Evolutionary conservation across 2,113 vertebrate genomes (phyloP).

Genomic region (Salminus brasiliensis): DNA sequence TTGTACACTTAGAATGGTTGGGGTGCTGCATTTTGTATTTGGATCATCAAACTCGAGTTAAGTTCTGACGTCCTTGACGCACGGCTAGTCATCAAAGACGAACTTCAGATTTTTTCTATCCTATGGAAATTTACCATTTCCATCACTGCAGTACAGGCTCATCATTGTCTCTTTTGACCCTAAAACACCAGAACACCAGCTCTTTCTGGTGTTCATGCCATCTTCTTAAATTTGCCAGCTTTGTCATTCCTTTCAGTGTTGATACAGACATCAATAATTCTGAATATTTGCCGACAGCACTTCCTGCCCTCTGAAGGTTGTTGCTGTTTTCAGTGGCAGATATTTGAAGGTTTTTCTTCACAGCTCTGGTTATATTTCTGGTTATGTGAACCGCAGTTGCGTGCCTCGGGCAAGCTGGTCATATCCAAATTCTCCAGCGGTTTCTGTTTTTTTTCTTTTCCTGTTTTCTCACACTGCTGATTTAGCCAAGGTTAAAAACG

Average conservation of each 20-base stretch:
- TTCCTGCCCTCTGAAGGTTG: background rate
- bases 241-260: background rate
- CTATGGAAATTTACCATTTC: too few relatives aligned
- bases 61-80: too few relatives aligned
- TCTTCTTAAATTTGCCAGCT: background rate
- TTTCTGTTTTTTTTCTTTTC: background rate
- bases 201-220: background rate
- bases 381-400: background rate
- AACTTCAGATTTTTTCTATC: too few relatives aligned
- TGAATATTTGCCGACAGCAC: background rate
- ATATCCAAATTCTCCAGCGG: background rate
- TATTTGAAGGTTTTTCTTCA: background rate
- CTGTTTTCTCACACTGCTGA: background rate
- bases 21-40: too few relatives aligned
- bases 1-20: too few relatives aligned
- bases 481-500: background rate
- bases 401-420: background rate
- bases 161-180: background rate
- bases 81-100: too few relatives aligned
- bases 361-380: conserved; percentile 1
- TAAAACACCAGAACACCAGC: background rate
- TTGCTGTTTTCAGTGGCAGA: background rate
- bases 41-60: too few relatives aligned
- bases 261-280: background rate
- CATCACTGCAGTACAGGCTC: background rate